These are phyloP conservation scores for Thrips palmi DNA, from an alignment of 1,140 invertebrate genomes.

Conservation along the genomic window DNA sequence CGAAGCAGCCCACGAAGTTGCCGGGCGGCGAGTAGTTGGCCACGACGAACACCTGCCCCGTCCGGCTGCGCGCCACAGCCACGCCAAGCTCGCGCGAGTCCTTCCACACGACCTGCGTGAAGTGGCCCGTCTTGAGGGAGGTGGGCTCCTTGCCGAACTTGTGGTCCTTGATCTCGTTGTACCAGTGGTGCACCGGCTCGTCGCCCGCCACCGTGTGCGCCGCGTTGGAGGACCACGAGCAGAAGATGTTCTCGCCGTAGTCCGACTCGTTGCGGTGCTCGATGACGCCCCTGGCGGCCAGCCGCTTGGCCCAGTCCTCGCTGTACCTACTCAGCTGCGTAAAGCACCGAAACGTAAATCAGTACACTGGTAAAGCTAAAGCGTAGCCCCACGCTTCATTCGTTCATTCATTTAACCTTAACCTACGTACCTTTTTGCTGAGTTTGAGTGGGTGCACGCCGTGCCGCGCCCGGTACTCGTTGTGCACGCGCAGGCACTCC, in stretches of 20 bases:
- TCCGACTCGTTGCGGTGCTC: slow-evolving; percentile 54
- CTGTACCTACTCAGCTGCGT: slow-evolving; percentile 43
- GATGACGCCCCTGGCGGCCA: slow-evolving; percentile 44
- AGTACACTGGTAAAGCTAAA: not conserved
- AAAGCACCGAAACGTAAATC: not conserved
- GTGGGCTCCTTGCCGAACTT: slow-evolving; percentile 43
- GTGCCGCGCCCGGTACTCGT: slow-evolving; percentile 51
- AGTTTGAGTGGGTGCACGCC: slow-evolving; percentile 45
- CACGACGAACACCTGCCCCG: slow-evolving; percentile 59
- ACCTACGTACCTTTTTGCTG: slow-evolving; percentile 38
- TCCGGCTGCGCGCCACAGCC: slow-evolving; percentile 44
- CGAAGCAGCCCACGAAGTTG: slow-evolving; percentile 38
- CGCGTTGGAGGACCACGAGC: slow-evolving; percentile 50
- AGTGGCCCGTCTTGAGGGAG: slow-evolving; percentile 33
- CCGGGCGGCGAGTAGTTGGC: slow-evolving; percentile 74
- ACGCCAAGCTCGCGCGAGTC: slow-evolving; percentile 55
- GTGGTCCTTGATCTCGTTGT: slow-evolving; percentile 35
- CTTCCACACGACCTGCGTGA: slow-evolving; percentile 34
- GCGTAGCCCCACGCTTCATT: not conserved
- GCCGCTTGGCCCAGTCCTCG: slow-evolving; percentile 63
- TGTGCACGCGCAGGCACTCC: slow-evolving; percentile 53
- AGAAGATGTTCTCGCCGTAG: slow-evolving; percentile 71
- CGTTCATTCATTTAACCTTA: not conserved
- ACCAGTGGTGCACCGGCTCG: slow-evolving; percentile 59
- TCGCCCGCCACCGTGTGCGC: slow-evolving; percentile 43